Conservation (phyloP, 1,140 invertebrate genomes). For the Aphis gossypii region DNA sequence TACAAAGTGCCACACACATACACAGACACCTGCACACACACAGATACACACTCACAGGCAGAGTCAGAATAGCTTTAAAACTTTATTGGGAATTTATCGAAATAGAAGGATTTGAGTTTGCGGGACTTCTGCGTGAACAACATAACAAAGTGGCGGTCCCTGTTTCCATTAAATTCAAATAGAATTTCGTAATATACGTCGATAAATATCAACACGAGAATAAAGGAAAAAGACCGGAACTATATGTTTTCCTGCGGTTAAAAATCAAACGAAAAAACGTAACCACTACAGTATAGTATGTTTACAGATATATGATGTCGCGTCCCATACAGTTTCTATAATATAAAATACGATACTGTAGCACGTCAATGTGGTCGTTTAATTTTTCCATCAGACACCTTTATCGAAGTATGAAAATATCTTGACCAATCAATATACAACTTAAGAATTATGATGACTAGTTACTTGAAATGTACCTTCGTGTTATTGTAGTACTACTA, state of each 20-base stretch:
- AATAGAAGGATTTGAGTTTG: neutral
- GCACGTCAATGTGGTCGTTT: neutral
- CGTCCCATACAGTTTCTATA: neutral
- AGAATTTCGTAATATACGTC: neutral
- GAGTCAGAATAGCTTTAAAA: neutral
- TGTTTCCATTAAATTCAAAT: neutral
- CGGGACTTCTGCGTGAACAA: neutral
- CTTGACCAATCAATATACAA: too few species aligned
- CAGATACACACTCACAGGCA: neutral
- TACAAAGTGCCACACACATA: neutral
- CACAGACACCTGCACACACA: neutral
- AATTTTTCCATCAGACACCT: too few species aligned
- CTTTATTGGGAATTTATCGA: neutral
- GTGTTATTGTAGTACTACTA: too few species aligned
- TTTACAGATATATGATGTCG: neutral
- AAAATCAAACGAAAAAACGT: neutral
- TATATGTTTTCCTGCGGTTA: neutral
- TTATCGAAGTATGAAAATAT: too few species aligned
- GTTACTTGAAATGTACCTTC: too few species aligned
- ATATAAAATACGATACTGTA: neutral
- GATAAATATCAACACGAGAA: neutral
- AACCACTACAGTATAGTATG: neutral
- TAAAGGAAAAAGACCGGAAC: neutral
- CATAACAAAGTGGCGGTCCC: neutral
- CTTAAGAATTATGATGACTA: too few species aligned